These are phyloP conservation scores for Prolemur simus DNA, from an alignment of 2,113 vertebrate species.

Conservation along the genomic window DNA sequence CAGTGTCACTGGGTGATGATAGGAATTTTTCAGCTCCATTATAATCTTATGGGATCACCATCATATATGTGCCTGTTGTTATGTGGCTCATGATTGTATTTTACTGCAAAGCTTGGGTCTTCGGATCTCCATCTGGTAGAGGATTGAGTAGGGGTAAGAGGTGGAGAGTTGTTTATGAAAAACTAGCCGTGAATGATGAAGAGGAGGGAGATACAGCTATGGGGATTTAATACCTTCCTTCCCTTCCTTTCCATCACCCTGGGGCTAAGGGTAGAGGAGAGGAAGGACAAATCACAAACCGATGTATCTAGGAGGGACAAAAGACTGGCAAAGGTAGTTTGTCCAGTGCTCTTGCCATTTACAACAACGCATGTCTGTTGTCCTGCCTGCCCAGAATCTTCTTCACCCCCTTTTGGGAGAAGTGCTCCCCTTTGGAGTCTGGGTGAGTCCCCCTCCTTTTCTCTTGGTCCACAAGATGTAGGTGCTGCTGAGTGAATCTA, in stretches of 20 bases:
- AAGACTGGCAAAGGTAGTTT: neutral
- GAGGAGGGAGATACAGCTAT: neutral
- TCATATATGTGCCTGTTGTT: too few species aligned
- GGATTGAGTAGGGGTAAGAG: neutral
- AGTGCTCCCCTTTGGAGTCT: neutral
- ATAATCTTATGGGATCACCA: neutral
- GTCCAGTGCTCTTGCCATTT: neutral
- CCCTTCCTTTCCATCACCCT: neutral
- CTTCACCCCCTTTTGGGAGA: neutral
- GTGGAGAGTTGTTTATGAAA: neutral
- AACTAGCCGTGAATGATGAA: neutral
- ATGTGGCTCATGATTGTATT: neutral
- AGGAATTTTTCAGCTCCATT: neutral
- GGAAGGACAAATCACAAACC: neutral
- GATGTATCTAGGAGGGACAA: neutral
- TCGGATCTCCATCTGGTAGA: neutral
- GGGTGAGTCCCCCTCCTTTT: neutral
- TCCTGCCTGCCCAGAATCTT: neutral
- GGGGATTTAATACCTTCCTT: neutral
- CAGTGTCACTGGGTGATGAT: neutral
- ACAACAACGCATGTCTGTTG: neutral
- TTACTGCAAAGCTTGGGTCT: neutral
- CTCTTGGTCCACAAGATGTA: neutral
- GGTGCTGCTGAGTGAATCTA: neutral
- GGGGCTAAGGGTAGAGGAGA: neutral